Conservation (phyloP, 2,888 invertebrate genomes). For the Meandrusa payeni region DNA sequence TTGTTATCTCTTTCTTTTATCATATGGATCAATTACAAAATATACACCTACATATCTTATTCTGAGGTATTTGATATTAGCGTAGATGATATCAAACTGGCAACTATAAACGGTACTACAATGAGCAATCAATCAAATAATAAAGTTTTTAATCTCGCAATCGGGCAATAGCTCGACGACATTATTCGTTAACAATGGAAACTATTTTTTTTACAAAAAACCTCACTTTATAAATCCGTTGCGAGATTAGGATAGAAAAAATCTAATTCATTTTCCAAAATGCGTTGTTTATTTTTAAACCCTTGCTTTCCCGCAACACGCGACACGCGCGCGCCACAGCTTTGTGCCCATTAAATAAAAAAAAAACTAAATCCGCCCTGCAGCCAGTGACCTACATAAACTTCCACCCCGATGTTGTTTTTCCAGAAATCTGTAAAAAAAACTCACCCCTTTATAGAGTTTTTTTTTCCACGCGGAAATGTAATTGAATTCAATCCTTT, state of each 20-base stretch:
- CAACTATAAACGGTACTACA: constrained; percentile 33
- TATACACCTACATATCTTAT: too few relatives aligned
- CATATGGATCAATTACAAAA: too few relatives aligned
- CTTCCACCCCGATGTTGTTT: constrained; percentile 52
- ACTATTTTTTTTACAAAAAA: constrained; percentile 38
- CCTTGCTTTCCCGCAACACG: constrained; percentile 61
- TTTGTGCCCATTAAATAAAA: constrained; percentile 42
- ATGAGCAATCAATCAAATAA: constrained; percentile 58
- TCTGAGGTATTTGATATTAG: too few relatives aligned
- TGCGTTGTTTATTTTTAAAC: constrained; percentile 63
- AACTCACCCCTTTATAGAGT: constrained; percentile 58
- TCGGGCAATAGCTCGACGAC: constrained; percentile 43
- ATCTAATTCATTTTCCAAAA: constrained; percentile 75
- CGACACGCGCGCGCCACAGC: constrained; percentile 69
- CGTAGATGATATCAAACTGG: too few relatives aligned
- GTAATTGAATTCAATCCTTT: constrained; percentile 79
- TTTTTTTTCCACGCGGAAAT: constrained; percentile 46
- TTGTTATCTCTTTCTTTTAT: too few relatives aligned
- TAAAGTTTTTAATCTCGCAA: constrained; percentile 44
- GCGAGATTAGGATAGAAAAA: constrained; percentile 50
- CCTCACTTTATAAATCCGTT: constrained; percentile 53
- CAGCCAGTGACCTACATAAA: constrained; percentile 73
- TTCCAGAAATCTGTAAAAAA: constrained; percentile 66
- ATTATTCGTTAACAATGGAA: constrained; percentile 44
- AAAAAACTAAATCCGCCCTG: constrained; percentile 62